Conservation (phyloP, 2,113 vertebrate genomes). For the Hippocampus guttulatus region DNA sequence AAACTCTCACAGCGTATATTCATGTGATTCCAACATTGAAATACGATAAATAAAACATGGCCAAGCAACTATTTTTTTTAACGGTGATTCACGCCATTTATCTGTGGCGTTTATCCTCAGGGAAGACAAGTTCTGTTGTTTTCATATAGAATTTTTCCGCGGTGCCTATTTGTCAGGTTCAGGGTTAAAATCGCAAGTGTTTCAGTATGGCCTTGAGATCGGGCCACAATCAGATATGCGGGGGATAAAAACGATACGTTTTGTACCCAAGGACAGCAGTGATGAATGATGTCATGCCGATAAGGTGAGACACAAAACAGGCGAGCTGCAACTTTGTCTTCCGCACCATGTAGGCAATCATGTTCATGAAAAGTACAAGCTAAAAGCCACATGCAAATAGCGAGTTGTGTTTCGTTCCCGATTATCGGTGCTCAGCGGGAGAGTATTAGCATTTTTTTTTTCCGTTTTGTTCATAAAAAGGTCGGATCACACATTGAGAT, state of each 20-base stretch:
- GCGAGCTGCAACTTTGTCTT: background rate
- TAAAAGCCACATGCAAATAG: background rate
- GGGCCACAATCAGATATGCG: background rate
- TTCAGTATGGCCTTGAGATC: background rate
- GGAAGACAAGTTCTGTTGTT: background rate
- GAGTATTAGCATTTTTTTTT: slow-evolving; percentile 6
- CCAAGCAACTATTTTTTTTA: no score
- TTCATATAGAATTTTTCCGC: background rate
- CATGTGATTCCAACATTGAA: background rate
- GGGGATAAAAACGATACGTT: background rate
- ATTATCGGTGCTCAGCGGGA: slow-evolving; percentile 2
- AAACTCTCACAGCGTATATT: background rate
- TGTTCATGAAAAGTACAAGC: slow-evolving; percentile 3
- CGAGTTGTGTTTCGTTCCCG: slow-evolving; percentile 14
- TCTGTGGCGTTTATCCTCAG: background rate
- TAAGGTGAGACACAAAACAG: background rate
- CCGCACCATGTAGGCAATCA: background rate
- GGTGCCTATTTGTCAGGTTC: background rate
- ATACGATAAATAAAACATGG: no score
- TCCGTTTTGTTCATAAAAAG: slow-evolving; percentile 1
- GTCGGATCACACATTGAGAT: slow-evolving; percentile 14
- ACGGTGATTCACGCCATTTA: background rate
- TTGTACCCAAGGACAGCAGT: background rate
- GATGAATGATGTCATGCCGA: background rate
- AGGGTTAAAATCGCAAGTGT: background rate